phyloP scores from a whole-genome alignment of 2,113 vertebrate species.

The Catagonus wagneri region DNA sequence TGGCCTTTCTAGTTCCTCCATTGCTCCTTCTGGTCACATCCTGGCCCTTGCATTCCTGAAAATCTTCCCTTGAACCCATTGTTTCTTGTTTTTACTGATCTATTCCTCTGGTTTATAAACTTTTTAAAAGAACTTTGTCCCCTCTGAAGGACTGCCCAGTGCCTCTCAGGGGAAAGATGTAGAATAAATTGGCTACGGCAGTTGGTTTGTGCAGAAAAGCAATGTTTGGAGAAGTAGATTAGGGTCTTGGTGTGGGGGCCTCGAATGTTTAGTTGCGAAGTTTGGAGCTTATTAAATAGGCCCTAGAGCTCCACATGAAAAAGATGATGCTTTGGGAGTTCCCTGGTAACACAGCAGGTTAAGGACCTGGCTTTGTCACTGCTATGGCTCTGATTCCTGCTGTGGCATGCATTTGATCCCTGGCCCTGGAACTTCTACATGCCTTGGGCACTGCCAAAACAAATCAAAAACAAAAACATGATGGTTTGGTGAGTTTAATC shows the following conservation, averaged over 20 bases:
- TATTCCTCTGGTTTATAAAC: not conserved
- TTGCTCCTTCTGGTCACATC: not conserved
- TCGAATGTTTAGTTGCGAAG: not conserved
- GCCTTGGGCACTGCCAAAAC: no score
- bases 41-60: not conserved
- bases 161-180: not conserved
- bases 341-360: no score
- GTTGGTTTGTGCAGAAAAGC: not conserved
- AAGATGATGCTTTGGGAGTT: not conserved
- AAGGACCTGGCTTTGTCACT: no score
- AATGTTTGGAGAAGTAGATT: conserved; percentile 45
- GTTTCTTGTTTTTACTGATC: not conserved
- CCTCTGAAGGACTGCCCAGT: not conserved
- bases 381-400: no score
- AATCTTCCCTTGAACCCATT: not conserved
- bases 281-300: not conserved
- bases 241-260: not conserved
- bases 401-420: no score
- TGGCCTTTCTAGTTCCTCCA: not conserved
- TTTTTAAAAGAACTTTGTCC: not conserved
- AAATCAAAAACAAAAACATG: not conserved
- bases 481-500: not conserved
- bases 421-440: no score
- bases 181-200: not conserved
- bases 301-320: not conserved